phyloP scores from a whole-genome alignment of 1,140 invertebrate species.

The Paralvinella palmiformis region DNA sequence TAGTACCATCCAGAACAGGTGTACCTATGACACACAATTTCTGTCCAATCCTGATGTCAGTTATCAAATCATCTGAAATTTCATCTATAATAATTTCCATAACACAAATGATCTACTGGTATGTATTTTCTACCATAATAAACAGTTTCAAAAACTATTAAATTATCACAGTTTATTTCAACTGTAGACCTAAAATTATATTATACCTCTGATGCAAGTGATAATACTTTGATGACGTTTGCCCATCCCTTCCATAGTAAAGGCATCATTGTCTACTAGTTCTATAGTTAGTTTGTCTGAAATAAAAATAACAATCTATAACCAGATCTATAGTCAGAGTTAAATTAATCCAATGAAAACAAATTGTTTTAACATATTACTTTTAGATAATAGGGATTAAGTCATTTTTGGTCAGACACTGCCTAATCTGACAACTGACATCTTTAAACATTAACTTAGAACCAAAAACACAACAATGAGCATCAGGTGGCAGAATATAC shows the following conservation, averaged over 20 bases:
- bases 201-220: not conserved
- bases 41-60: not conserved
- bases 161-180: not conserved
- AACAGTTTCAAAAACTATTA: not conserved
- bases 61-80: conserved; percentile 2
- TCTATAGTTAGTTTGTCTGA: not conserved
- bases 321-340: not conserved
- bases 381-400: not conserved
- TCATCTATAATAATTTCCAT: too few species aligned
- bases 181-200: not conserved
- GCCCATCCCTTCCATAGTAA: not conserved
- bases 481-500: too few species aligned
- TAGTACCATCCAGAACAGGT: not conserved
- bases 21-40: not conserved
- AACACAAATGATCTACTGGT: too few species aligned
- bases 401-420: too few species aligned
- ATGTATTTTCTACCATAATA: not conserved
- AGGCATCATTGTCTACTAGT: not conserved
- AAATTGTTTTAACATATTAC: not conserved
- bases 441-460: too few species aligned
- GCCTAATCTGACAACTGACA: too few species aligned
- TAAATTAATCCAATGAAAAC: not conserved
- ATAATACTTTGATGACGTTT: not conserved
- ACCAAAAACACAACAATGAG: too few species aligned
- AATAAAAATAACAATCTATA: not conserved